These are phyloP conservation scores for Oedothorax gibbosus DNA, from an alignment of 1,140 invertebrate species.

Conservation along the genomic window DNA sequence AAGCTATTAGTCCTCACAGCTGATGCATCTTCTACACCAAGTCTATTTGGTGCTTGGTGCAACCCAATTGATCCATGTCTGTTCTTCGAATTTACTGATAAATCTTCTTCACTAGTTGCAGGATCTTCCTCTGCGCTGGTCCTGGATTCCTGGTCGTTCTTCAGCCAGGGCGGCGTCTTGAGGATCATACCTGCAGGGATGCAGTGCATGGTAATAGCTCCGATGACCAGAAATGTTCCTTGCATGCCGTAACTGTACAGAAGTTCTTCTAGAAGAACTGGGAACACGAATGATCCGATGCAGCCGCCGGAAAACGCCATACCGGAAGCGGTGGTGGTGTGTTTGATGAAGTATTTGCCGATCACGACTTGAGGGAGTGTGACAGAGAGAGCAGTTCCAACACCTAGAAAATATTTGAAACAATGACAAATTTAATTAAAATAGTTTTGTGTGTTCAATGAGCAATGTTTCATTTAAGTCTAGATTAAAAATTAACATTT, in stretches of 20 bases:
- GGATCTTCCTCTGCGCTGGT: not conserved
- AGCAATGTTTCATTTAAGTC: too few relatives aligned
- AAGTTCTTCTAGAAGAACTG: slow-evolving; percentile 65
- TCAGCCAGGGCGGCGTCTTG: slow-evolving; percentile 70
- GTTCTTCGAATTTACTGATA: not conserved
- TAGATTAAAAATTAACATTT: too few relatives aligned
- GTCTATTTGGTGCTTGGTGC: not conserved
- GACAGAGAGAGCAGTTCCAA: slow-evolving; percentile 27
- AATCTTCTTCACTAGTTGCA: not conserved
- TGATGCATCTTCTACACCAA: not conserved
- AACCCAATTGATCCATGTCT: not conserved
- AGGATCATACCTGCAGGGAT: slow-evolving; percentile 71
- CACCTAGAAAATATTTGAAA: slow-evolving; percentile 9
- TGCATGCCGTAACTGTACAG: slow-evolving; percentile 56
- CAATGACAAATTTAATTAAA: not conserved
- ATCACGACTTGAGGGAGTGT: slow-evolving; percentile 60
- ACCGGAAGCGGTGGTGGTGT: slow-evolving; percentile 42
- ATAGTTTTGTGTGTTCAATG: too few relatives aligned
- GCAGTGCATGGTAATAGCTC: slow-evolving; percentile 81
- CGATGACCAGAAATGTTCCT: slow-evolving; percentile 76
- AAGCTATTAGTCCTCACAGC: not conserved
- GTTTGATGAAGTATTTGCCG: slow-evolving; percentile 54
- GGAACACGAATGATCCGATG: slow-evolving; percentile 67
- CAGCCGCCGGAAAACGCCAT: slow-evolving; percentile 68
- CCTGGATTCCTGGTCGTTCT: not conserved